Base-by-base conservation (phyloP, 1,140 invertebrate genomes). In the Tribolium castaneum region DNA sequence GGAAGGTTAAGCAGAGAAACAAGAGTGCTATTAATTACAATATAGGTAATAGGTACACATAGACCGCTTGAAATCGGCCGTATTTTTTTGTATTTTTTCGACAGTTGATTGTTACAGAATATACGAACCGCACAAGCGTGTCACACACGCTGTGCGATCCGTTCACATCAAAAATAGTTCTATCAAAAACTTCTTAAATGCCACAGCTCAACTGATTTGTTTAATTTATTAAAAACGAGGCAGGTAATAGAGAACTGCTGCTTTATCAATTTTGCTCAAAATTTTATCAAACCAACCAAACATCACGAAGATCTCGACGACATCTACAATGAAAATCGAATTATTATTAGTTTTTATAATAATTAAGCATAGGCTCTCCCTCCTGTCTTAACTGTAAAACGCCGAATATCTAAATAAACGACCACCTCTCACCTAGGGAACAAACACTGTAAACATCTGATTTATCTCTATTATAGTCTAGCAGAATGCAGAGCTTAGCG, bases 1-100 rank as follows among this genome's bases (percentile, higher is more conserved):
- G 39, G 50, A 75, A 77, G 80, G 82, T 85, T 83, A 84, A 85
- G 84, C 84, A 83, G 84, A 85, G 84, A 84, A 84, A 84, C 83
- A 85, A 84, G 84, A 85, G 84, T 82, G 80, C 80, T 80, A 84
- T 78, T 79, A 80, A 78, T 75, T 75, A 75, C 70, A 75, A 80
- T 80, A 80, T 76, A 80, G 13, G 16, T 19, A n/a, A n/a, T n/a
- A 19, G 16, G 71, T 78, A 78, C 66, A 77, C 51, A 77, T 78
- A 78, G 35, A 78, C 70, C 49, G 72, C 10, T 75, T 35, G 56
- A 56, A 25, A 71, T 72, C 76, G 74, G 73, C 30, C 39, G 70
- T 52, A 13, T 13, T 66, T 35, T 66, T 59, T 59, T 59, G 54
- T 59, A 59, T 59, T 59, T 59, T 79, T 78, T 72, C n/a, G 78